Evolutionary conservation across 2,113 vertebrate species (phyloP), one percentile per base, ranked within the genome.

Genomic region (Coracopsis vasa): DNA sequence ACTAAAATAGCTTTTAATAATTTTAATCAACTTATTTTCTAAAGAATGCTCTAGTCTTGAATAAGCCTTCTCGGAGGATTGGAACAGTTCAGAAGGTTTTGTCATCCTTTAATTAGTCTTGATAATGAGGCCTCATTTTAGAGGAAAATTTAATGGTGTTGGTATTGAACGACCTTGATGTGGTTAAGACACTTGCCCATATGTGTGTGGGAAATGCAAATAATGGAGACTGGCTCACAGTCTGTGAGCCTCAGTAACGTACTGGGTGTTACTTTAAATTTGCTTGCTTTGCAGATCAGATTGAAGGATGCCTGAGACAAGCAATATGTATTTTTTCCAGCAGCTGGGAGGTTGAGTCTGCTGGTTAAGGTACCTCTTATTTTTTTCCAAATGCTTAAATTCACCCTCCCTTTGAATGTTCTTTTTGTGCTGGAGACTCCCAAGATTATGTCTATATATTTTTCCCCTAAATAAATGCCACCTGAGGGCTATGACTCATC

Each of bases 161-260:
- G 23, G 73, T 95, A 95, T 91, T 97, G 91, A 96, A 94, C 96
- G 97, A 98, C 97, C 96, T 98, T 98, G 95, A 74, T 94, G 69
- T 95, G 93, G 75, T 89, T 93, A 94, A 97, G 97, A 95, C 67
- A 94, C 91, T 98, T 86, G 93, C 97, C 96, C 97, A 53, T 95
- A 89, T 92, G 65, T 97, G 80, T 95, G 69, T 97, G 86, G 95
- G 94, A 98, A 98, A 98, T 98, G 95, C 94, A 98, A 98, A 98
- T 97, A 94, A 90, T 93, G 71, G 91, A 94, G 94, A 50, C 64
- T 98, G 98, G 97, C 97, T 60, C 28, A 10, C 44, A 77, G 97
- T 97, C 98, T 97, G 82, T 69, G 88, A 82, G 77, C 86, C 82
- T 94, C 80, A 31, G 93, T 73, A 15, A 92, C 37, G 77, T 91